phyloP scores from a whole-genome alignment of 2,113 vertebrate species.

The Pholis gunnellus region DNA sequence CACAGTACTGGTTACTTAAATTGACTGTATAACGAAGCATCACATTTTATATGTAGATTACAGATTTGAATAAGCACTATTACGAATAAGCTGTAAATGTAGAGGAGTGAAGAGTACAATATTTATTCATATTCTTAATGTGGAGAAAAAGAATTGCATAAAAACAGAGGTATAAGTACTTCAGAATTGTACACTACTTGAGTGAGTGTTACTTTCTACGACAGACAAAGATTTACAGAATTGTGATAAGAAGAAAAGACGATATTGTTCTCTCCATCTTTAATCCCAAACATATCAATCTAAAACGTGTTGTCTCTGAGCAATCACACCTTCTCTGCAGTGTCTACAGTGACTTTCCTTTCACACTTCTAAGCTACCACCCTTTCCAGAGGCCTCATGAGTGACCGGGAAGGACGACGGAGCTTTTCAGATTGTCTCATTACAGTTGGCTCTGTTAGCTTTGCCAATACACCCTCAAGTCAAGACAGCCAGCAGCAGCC shows the following conservation, averaged over 20 bases:
- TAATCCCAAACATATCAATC: neutral
- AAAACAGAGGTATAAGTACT: neutral
- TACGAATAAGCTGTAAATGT: neutral
- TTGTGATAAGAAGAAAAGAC: neutral
- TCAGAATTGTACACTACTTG: neutral
- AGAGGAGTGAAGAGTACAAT: neutral
- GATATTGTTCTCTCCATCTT: neutral
- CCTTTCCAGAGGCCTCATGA: conserved; percentile 1
- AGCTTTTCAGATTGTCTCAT: conserved; percentile 58
- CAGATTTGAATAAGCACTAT: neutral
- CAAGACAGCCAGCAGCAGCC: conserved; percentile 5
- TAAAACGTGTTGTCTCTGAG: neutral
- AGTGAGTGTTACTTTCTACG: neutral
- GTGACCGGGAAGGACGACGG: neutral
- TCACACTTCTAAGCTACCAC: neutral
- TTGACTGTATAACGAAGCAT: neutral
- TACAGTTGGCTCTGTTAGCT: conserved; percentile 34
- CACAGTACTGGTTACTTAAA: neutral
- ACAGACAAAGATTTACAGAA: neutral
- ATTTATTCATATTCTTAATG: neutral
- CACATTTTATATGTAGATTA: neutral
- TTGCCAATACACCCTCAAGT: conserved; percentile 13
- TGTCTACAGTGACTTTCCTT: neutral
- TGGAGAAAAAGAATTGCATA: neutral
- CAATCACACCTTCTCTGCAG: neutral